Conservation (phyloP, 2,888 invertebrate genomes). For the Steinernema scapterisci region DNA sequence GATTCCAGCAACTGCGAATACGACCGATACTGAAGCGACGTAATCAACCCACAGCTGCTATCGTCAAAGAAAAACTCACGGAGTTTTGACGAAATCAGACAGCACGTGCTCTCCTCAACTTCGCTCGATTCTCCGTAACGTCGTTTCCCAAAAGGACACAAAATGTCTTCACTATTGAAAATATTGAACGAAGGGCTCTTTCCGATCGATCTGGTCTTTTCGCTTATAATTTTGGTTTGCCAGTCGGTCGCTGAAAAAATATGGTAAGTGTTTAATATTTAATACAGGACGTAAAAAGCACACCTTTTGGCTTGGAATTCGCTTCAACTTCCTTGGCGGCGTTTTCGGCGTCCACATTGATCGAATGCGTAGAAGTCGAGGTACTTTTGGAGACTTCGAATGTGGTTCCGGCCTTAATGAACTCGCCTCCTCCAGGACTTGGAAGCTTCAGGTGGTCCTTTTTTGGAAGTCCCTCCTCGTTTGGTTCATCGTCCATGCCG, state of each 20-base stretch:
- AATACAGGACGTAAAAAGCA: background rate
- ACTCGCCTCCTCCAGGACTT: conserved; percentile 1
- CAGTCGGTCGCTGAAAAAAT: background rate
- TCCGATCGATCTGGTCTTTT: conserved; percentile 12
- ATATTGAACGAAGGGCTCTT: conserved; percentile 22
- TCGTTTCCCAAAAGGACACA: conserved; percentile 22
- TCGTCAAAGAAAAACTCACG: background rate
- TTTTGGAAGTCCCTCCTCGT: background rate
- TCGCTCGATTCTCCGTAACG: background rate
- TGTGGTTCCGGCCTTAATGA: conserved; percentile 18
- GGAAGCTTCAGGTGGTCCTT: conserved; percentile 22
- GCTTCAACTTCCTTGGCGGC: background rate
- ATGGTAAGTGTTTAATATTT: too few relatives aligned
- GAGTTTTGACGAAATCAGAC: conserved; percentile 10
- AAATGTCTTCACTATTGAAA: conserved; percentile 19
- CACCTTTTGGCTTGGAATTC: background rate
- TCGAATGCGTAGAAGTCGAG: conserved; percentile 15
- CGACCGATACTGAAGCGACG: background rate
- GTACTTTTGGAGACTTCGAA: conserved; percentile 11
- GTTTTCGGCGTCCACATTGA: conserved; percentile 23
- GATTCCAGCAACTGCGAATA: background rate
- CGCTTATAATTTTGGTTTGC: background rate
- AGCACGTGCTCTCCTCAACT: conserved; percentile 14
- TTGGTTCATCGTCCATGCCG: conserved; percentile 14
- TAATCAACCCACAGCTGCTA: too few relatives aligned